A percentile compares a stretch with the other conserved stretches of the same genome.
Evolutionary conservation across 2,797 vertebrate genomes (phyloP).

Genomic region (Microhierax caerulescens): DNA sequence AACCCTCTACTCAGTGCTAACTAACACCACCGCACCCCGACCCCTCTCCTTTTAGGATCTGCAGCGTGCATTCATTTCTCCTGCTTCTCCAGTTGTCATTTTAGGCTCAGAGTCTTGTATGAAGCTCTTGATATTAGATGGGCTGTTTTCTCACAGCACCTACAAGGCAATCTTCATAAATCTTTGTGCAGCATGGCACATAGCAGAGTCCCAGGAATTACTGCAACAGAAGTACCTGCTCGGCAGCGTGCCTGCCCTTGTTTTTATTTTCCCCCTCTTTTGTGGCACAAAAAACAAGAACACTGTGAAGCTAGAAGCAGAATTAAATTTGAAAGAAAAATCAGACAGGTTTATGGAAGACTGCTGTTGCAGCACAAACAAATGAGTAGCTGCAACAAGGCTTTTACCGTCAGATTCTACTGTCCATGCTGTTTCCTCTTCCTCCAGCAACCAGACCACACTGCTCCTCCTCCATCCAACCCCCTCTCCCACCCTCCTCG

Average conservation of each 20-base stretch:
- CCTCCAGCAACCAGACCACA: no score
- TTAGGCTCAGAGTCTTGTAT: background rate
- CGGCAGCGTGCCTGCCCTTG: background rate
- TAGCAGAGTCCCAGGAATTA: background rate
- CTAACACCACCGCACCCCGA: background rate
- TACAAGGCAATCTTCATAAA: background rate
- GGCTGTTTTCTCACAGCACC: background rate
- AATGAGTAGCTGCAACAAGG: no score
- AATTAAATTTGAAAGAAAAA: background rate
- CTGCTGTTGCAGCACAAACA: no score
- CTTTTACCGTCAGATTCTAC: no score
- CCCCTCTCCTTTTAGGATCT: background rate
- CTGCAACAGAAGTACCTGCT: background rate
- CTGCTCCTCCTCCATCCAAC: no score
- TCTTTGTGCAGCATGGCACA: background rate
- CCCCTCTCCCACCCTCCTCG: no score
- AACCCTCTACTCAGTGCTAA: background rate
- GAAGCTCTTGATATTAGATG: background rate
- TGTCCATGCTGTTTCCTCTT: no score
- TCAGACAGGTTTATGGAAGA: no score
- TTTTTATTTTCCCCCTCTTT: background rate
- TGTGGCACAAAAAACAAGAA: background rate
- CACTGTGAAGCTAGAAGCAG: background rate
- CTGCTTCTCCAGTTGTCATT: background rate
- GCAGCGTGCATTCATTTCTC: background rate